A percentile compares a stretch with the other conserved stretches of the same genome.
Evolutionary conservation across 2,113 vertebrate species (phyloP).

Genomic region (Amblyopsis rosae): DNA sequence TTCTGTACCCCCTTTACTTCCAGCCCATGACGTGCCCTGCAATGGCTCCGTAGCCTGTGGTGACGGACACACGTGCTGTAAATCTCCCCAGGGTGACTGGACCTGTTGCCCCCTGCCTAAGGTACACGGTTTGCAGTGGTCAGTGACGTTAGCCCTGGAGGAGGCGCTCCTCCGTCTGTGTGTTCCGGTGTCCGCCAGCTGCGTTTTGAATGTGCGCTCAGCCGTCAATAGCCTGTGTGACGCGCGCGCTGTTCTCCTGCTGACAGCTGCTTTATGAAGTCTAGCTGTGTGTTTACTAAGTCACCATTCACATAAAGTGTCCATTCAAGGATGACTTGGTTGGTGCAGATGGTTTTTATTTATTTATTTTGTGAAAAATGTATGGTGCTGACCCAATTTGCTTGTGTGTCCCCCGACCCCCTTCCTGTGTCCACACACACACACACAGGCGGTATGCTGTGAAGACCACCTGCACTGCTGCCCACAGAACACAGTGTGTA

Average conservation of each 20-base stretch:
- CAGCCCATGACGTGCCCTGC: conserved; percentile 58
- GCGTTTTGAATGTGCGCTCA: background rate
- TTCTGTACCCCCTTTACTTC: background rate
- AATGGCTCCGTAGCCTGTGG: conserved; percentile 75
- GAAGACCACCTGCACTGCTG: conserved; percentile 76
- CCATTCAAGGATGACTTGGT: background rate
- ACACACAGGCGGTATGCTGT: conserved; percentile 76
- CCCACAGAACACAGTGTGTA: conserved; percentile 65
- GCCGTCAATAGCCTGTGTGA: background rate
- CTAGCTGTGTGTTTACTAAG: background rate
- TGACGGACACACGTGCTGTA: conserved; percentile 81
- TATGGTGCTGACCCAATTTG: background rate
- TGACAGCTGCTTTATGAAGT: background rate
- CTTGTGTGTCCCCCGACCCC: background rate
- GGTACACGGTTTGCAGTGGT: conserved; percentile 22
- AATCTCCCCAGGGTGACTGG: conserved; percentile 48
- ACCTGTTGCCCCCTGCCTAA: conserved; percentile 77
- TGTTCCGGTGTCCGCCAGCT: too few relatives aligned
- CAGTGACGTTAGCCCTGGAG: background rate
- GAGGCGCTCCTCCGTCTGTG: background rate
- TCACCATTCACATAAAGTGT: background rate
- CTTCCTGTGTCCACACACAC: too few relatives aligned
- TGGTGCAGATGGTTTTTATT: background rate
- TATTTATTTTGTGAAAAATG: background rate
- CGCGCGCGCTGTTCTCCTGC: background rate